Evolutionary conservation across 1,140 invertebrate genomes (phyloP).

Genomic region (Pissodes strobi): DNA sequence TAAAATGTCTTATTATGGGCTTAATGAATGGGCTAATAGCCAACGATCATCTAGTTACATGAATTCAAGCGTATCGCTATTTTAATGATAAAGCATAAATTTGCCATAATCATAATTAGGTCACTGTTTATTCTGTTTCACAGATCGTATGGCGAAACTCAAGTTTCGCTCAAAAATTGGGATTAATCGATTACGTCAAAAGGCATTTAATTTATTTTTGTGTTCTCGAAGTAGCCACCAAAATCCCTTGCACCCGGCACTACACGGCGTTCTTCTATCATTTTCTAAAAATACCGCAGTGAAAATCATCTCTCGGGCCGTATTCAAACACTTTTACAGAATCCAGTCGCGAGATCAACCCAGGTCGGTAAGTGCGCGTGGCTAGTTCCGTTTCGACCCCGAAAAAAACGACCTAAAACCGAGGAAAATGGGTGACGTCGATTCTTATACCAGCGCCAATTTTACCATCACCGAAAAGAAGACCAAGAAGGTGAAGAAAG

Average conservation of each 20-base stretch:
- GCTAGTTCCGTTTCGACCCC: conserved; percentile 18
- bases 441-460: conserved; percentile 73
- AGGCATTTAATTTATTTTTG: conserved; percentile 40
- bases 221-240: conserved; percentile 19
- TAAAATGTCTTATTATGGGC: too few relatives aligned
- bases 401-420: conserved; percentile 7
- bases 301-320: conserved; percentile 43
- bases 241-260: conserved; percentile 50
- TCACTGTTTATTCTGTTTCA: conserved; percentile 1
- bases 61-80: too few relatives aligned
- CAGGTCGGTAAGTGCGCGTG: conserved; percentile 42
- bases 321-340: conserved; percentile 49
- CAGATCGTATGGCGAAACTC: conserved; percentile 1
- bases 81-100: too few relatives aligned
- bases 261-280: conserved; percentile 53
- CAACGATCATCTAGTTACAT: too few relatives aligned
- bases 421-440: conserved; percentile 79
- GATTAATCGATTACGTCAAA: conserved; percentile 41
- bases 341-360: conserved; percentile 46
- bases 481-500: conserved; percentile 87
- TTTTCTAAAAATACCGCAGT: conserved; percentile 55
- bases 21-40: too few relatives aligned
- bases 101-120: too few relatives aligned
- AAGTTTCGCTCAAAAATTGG: conserved; percentile 15
- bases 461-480: conserved; percentile 82